Conservation (phyloP, 2,888 invertebrate genomes). For the Drosophila flavopinicola region DNA sequence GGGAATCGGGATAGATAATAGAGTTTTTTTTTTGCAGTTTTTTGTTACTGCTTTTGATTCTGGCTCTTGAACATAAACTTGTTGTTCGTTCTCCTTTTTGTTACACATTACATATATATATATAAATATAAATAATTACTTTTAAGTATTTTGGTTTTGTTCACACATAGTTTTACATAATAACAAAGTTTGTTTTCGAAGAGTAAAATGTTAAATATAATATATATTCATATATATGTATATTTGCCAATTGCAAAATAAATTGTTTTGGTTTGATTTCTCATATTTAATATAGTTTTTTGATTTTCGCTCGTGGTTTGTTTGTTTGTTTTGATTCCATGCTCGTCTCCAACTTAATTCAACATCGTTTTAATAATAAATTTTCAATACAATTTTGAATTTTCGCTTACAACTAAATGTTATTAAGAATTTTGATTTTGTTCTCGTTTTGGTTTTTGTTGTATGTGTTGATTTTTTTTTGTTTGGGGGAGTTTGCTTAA, state of each 20-base stretch:
- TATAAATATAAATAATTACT: conserved; percentile 72
- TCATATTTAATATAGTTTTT: conserved; percentile 65
- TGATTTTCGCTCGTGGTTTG: conserved; percentile 51
- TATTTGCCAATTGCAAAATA: conserved; percentile 75
- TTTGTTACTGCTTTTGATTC: conserved; percentile 62
- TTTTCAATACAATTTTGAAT: conserved; percentile 56
- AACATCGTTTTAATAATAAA: conserved; percentile 65
- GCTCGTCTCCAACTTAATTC: conserved; percentile 55
- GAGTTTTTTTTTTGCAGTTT: conserved; percentile 17
- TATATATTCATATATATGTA: conserved; percentile 42
- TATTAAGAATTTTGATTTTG: conserved; percentile 52
- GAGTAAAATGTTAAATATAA: conserved; percentile 60
- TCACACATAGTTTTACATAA: conserved; percentile 61
- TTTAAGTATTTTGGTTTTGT: conserved; percentile 43
- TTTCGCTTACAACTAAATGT: conserved; percentile 63
- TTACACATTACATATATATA: conserved; percentile 60
- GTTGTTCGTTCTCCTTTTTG: conserved; percentile 55
- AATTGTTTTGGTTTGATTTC: conserved; percentile 54
- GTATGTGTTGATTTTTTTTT: conserved; percentile 39
- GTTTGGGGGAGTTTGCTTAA: conserved; percentile 47
- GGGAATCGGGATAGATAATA: background rate
- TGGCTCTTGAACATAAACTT: conserved; percentile 52
- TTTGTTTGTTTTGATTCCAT: conserved; percentile 65
- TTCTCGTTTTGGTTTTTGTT: conserved; percentile 33
- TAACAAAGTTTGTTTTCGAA: conserved; percentile 66